These are phyloP conservation scores for Lordiphosa stackelbergi DNA, from an alignment of 1,140 invertebrate genomes.

Conservation along the genomic window DNA sequence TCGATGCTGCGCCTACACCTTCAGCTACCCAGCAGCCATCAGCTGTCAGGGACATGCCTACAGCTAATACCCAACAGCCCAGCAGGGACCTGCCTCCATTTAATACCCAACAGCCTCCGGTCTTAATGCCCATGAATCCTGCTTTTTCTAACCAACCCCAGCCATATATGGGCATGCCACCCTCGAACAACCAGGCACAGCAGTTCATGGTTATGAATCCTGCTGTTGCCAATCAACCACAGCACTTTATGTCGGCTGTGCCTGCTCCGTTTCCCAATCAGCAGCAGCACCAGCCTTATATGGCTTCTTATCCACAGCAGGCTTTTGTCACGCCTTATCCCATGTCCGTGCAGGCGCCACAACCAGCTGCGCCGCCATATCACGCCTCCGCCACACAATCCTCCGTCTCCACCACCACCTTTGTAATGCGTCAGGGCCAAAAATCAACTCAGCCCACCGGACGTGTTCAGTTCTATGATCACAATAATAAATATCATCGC, in stretches of 20 bases:
- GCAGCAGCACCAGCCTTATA: conserved; percentile 16
- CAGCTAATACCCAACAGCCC: too few relatives aligned
- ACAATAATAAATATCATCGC: conserved; percentile 61
- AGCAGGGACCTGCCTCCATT: not conserved
- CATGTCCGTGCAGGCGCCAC: conserved; percentile 11
- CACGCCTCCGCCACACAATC: conserved; percentile 13
- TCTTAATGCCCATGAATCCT: too few relatives aligned
- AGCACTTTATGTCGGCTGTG: too few relatives aligned
- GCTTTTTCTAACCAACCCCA: not conserved
- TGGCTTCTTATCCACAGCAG: conserved; percentile 15
- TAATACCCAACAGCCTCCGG: not conserved
- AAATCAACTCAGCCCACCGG: conserved; percentile 1
- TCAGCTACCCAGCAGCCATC: not conserved
- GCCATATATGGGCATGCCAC: conserved; percentile 3
- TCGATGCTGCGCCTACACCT: not conserved
- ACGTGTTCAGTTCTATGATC: conserved; percentile 68
- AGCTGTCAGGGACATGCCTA: not conserved
- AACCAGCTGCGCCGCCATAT: conserved; percentile 4
- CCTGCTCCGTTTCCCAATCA: not conserved
- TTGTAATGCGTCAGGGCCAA: conserved; percentile 10
- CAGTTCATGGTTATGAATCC: too few relatives aligned
- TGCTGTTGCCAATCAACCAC: too few relatives aligned
- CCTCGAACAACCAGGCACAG: too few relatives aligned
- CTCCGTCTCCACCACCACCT: conserved; percentile 22
- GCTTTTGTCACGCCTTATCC: conserved; percentile 38